phyloP scores from a whole-genome alignment of 2,113 vertebrate species.

The Pelodiscus sinensis region DNA sequence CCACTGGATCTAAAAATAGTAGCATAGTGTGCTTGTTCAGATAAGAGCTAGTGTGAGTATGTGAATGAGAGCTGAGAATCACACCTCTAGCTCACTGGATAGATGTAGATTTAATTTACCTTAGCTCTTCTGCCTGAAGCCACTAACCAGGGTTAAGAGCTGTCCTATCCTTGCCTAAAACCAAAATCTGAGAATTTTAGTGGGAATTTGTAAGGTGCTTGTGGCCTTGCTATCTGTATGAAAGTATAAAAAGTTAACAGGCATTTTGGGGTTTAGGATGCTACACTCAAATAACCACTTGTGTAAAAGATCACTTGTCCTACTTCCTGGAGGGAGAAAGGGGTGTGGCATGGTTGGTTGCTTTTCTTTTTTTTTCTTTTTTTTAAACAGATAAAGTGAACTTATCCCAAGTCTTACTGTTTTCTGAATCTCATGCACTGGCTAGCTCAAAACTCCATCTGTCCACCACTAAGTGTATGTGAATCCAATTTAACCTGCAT shows the following conservation, averaged over 20 bases:
- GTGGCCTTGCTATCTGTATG: neutral
- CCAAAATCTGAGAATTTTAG: conserved; percentile 13
- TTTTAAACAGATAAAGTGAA: neutral
- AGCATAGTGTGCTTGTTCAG: neutral
- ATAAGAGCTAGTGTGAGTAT: neutral
- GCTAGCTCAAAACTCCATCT: conserved; percentile 64
- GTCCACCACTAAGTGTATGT: conserved; percentile 49
- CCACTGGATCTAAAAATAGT: neutral
- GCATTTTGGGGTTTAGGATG: conserved; percentile 21
- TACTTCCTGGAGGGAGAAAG: neutral
- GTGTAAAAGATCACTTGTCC: conserved; percentile 32
- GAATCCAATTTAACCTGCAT: conserved; percentile 58
- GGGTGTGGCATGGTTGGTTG: neutral
- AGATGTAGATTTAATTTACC: neutral
- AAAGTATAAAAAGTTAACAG: neutral
- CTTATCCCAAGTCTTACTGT: neutral
- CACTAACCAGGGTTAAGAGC: conserved; percentile 45
- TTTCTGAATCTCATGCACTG: conserved; percentile 33
- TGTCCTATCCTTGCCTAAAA: neutral
- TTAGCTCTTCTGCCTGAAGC: conserved; percentile 25
- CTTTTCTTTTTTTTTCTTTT: neutral
- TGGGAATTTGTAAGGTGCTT: neutral
- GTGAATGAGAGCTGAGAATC: neutral
- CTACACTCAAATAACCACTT: conserved; percentile 24
- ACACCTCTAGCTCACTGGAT: neutral